These are phyloP conservation scores for Gerris buenoi DNA, from an alignment of 1,140 invertebrate species.

Conservation along the genomic window DNA sequence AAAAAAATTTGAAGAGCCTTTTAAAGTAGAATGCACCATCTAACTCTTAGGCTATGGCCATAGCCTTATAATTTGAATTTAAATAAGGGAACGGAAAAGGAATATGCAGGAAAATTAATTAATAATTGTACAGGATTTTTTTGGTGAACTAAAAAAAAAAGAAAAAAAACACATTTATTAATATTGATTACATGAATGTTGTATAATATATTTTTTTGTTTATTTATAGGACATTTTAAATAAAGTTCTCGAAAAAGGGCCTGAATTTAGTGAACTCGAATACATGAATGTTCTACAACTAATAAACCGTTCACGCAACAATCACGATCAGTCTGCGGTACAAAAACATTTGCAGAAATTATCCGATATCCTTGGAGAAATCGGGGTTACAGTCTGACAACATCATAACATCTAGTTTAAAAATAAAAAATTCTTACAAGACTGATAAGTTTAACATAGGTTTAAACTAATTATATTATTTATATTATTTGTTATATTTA, in stretches of 20 bases:
- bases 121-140: too few relatives aligned
- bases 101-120: too few relatives aligned
- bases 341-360: slow-evolving; percentile 41
- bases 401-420: neutral
- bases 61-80: too few relatives aligned
- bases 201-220: slow-evolving; percentile 3
- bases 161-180: too few relatives aligned
- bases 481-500: neutral
- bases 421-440: neutral
- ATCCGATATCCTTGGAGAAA: slow-evolving; percentile 48
- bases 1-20: too few relatives aligned
- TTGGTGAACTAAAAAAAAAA: too few relatives aligned
- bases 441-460: neutral
- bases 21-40: too few relatives aligned
- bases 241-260: slow-evolving; percentile 60
- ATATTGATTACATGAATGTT: neutral
- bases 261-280: slow-evolving; percentile 68
- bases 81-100: too few relatives aligned
- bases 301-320: slow-evolving; percentile 39
- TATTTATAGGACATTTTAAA: slow-evolving; percentile 62
- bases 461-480: neutral
- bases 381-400: slow-evolving; percentile 41
- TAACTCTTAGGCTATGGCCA: too few relatives aligned
- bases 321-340: slow-evolving; percentile 28
- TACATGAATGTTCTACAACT: slow-evolving; percentile 72